These are phyloP conservation scores for Caenorhabditis imperialis DNA, from an alignment of 2,888 invertebrate genomes.

Conservation along the genomic window DNA sequence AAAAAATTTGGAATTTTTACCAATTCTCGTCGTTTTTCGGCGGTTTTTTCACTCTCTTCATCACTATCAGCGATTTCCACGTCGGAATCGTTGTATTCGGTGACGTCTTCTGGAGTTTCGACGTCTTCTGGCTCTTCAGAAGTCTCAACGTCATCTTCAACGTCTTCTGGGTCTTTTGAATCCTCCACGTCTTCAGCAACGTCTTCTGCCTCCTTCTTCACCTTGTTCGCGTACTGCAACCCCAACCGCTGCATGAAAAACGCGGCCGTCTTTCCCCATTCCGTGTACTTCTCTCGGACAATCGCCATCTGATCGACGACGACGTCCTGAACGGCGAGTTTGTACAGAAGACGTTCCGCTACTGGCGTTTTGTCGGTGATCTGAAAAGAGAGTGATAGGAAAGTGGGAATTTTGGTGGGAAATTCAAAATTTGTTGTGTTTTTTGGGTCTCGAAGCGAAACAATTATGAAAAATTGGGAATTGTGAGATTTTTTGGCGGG, in stretches of 20 bases:
- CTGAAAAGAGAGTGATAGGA: too few species aligned
- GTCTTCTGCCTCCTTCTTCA: slow-evolving; percentile 18
- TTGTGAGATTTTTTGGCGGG: too few species aligned
- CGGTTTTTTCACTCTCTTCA: slow-evolving; percentile 38
- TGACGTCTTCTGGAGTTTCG: background rate
- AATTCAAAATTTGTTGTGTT: too few species aligned
- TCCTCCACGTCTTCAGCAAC: slow-evolving; percentile 1
- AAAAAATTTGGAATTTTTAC: slow-evolving; percentile 10
- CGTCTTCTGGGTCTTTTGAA: background rate
- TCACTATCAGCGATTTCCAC: slow-evolving; percentile 50
- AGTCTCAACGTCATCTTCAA: background rate
- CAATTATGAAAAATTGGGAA: too few species aligned
- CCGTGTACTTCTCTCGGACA: slow-evolving; percentile 34
- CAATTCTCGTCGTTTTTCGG: slow-evolving; percentile 34
- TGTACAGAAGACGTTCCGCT: slow-evolving; percentile 40
- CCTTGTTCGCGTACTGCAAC: slow-evolving; percentile 39
- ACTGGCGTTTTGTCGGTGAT: slow-evolving; percentile 23
- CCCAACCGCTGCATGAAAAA: slow-evolving; percentile 58
- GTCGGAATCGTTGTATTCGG: slow-evolving; percentile 17
- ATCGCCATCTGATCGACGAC: slow-evolving; percentile 18
- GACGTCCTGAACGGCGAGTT: slow-evolving; percentile 33
- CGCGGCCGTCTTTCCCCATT: slow-evolving; percentile 48
- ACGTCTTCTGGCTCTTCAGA: slow-evolving; percentile 8
- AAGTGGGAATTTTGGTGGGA: too few species aligned
- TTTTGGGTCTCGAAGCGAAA: too few species aligned